These are phyloP conservation scores for Drosophila fungiperda DNA, from an alignment of 2,888 invertebrate genomes.

Conservation along the genomic window DNA sequence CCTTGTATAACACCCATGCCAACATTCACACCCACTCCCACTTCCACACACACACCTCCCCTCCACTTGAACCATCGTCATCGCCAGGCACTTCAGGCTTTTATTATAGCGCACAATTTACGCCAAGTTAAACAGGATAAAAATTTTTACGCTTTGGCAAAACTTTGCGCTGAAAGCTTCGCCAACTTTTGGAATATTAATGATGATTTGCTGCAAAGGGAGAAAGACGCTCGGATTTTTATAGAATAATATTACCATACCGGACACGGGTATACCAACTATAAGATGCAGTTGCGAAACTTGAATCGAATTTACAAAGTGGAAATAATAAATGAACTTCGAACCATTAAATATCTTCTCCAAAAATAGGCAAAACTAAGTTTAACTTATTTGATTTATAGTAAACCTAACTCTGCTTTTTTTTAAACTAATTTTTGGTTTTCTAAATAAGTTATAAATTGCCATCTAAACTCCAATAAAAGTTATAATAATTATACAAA, in stretches of 20 bases:
- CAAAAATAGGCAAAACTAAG: neutral
- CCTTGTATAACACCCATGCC: constrained; percentile 25
- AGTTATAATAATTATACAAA: neutral
- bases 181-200: constrained; percentile 77
- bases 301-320: neutral
- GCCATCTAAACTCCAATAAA: neutral
- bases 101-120: constrained; percentile 63
- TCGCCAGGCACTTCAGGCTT: constrained; percentile 40
- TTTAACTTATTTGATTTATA: neutral
- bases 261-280: constrained; percentile 9
- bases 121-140: constrained; percentile 61
- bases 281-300: constrained; percentile 5
- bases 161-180: constrained; percentile 67
- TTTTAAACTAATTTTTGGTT: neutral
- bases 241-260: constrained; percentile 2
- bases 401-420: neutral
- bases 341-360: neutral
- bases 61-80: constrained; percentile 1
- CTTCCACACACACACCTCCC: neutral
- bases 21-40: neutral
- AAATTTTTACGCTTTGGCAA: constrained; percentile 56
- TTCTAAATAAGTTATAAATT: neutral
- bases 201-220: constrained; percentile 63
- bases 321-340: neutral
- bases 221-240: constrained; percentile 30